These are phyloP conservation scores for Heterotis niloticus DNA, from an alignment of 2,113 vertebrate genomes.

Conservation along the genomic window DNA sequence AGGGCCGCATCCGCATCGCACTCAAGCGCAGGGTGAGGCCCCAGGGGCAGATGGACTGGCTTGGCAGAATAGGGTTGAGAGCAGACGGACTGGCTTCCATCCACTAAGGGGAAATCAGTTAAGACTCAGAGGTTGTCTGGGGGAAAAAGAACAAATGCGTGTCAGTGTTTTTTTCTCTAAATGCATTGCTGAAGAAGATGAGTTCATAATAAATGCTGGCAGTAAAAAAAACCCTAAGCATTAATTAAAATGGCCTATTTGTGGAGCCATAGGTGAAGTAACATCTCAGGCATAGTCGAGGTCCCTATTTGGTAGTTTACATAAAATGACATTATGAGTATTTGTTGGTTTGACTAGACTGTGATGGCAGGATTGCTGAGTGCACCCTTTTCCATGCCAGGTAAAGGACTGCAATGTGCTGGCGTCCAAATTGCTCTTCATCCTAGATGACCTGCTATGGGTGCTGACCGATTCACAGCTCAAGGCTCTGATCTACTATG, in stretches of 20 bases:
- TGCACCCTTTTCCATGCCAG: slow-evolving; percentile 52
- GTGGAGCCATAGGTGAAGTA: too few relatives aligned
- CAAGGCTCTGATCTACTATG: slow-evolving; percentile 94
- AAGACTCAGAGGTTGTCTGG: not conserved
- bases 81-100: not conserved
- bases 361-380: not conserved
- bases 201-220: too few relatives aligned
- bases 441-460: slow-evolving; percentile 94
- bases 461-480: slow-evolving; percentile 96
- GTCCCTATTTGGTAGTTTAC: too few relatives aligned
- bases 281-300: too few relatives aligned
- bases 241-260: too few relatives aligned
- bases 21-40: slow-evolving; percentile 89
- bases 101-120: not conserved
- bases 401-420: slow-evolving; percentile 95
- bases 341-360: too few relatives aligned
- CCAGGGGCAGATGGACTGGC: not conserved
- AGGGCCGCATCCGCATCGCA: slow-evolving; percentile 88
- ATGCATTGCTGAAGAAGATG: too few relatives aligned
- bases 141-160: not conserved
- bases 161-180: too few relatives aligned
- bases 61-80: not conserved
- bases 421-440: slow-evolving; percentile 91
- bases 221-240: too few relatives aligned
- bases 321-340: too few relatives aligned